A percentile compares a stretch with the other conserved stretches of the same genome.
Evolutionary conservation across 1,140 invertebrate genomes (phyloP).

Genomic region (Cyclargus thomasi): DNA sequence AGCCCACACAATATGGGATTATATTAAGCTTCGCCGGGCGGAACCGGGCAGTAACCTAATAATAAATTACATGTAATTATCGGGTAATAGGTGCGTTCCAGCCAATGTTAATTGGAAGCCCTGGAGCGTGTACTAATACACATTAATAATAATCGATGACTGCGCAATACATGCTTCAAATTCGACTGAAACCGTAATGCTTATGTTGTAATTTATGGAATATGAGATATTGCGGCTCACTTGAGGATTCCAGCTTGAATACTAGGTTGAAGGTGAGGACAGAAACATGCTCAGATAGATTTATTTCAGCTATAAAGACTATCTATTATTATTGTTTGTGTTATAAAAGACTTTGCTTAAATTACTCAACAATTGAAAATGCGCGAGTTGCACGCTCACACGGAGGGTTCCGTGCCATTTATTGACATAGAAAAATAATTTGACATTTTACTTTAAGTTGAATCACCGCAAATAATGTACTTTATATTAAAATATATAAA

Average conservation of each 20-base stretch:
- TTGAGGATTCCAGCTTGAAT: background rate
- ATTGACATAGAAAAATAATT: no score
- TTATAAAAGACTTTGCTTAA: no score
- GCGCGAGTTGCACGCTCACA: no score
- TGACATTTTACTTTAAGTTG: no score
- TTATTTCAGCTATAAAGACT: no score
- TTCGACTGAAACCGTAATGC: constrained; percentile 13
- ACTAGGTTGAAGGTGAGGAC: no score
- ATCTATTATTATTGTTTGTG: no score
- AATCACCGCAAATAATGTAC: no score
- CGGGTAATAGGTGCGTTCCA: constrained; percentile 26
- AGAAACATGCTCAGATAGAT: no score
- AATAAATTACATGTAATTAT: constrained; percentile 33
- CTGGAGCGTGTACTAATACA: constrained; percentile 22
- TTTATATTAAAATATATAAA: no score
- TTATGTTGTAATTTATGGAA: constrained; percentile 6
- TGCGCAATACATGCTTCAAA: constrained; percentile 23
- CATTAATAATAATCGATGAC: constrained; percentile 31
- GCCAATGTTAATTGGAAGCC: constrained; percentile 31
- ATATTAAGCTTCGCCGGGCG: constrained; percentile 7
- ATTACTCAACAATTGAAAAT: no score
- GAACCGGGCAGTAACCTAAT: constrained; percentile 23
- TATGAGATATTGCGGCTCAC: constrained; percentile 6
- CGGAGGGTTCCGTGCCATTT: no score
- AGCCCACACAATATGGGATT: constrained; percentile 10